Evolutionary conservation across 2,888 invertebrate species (phyloP), one percentile per base, ranked within the genome.

Genomic region (Chydorus sphaericus): DNA sequence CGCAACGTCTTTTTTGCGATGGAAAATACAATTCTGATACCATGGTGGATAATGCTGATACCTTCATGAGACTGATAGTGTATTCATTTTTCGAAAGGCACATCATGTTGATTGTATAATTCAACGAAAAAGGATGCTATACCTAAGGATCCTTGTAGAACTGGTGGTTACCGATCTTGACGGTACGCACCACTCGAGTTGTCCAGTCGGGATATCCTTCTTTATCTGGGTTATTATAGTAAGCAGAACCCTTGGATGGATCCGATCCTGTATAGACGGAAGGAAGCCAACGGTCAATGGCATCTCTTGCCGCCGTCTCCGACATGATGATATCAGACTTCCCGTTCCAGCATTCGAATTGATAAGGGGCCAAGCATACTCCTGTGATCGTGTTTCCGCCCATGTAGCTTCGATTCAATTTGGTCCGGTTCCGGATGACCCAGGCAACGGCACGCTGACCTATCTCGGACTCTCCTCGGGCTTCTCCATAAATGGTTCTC

Each of bases 291-390:
- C 14, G 11, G 18, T 52, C n/a, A 5, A 50, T 28, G 29, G 18
- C 51, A 28, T 52, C 39, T n/a, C 39, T 56, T 5, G 36, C 56
- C 14, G 11, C 11, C 18, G 20, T 10, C n/a, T 58, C 58, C 10
- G 10, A 6, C 10, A 50, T 55, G n/a, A n/a, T n/a, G n/a, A n/a
- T n/a, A n/a, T n/a, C n/a, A n/a, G n/a, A n/a, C n/a, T n/a, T n/a
- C n/a, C n/a, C 48, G 28, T 59, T 59, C 60, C 60, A 60, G 52
- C 60, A 60, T 48, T 57, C 57, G 49, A 60, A 60, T 28, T 60
- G 60, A 4, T 30, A 6, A 2, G 50, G 55, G 3, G 54, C 2
- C 16, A 44, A 48, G 20, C 60, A 60, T 18, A 60, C 59, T 1
- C 30, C 51, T 4, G 23, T 39, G 11, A 59, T 31, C 16, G 44